Evolutionary conservation across 1,140 invertebrate species (phyloP), one percentile per base, ranked within the genome.

Genomic region (Homalodisca vitripennis): DNA sequence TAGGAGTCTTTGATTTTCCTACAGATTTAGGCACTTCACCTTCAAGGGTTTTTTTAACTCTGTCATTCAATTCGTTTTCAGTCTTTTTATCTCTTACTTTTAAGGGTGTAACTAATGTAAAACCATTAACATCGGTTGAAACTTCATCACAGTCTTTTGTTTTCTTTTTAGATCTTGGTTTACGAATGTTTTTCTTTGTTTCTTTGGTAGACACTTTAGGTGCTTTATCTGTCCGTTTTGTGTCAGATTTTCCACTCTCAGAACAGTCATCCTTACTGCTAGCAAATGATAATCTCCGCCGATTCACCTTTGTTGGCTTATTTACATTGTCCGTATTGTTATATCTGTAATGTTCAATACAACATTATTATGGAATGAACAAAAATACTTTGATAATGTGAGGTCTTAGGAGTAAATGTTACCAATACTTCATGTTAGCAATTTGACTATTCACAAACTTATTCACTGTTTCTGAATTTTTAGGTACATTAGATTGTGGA

Each of bases 181-280:
- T 60, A 27, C 6, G 34, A 41, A 14, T 60, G 3, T 10, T 2
- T 60, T 60, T 66, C 14, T 24, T 47, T 66, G 2, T 46, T 13
- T 66, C 48, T 29, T 66, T 24, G 13, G 20, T 41, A 32, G 32
- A 17, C 3, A 46, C 20, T 66, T 66, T 66, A n/a, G 47, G 47
- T 1, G n/a, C 12, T 24, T 66, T 66, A 20, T 6, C 22, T 60
- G 24, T 30, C 22, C 22, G 55, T 60, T 60, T 60, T 27, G 55
- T 60, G n/a, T 60, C 55, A 12, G 55, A 60, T 60, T 60, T 60
- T 2, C 55, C 55, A 30, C 55, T 60, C n/a, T 60, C 55, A 12
- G 55, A 60, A 27, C 55, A 60, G 10, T 3, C 55, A 27, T 60
- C 55, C 29, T 60, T 60, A 27, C 55, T 60, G 26, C 55, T 60